A percentile compares a stretch with the other conserved stretches of the same genome.
phyloP scores from a whole-genome alignment of 2,888 invertebrate genomes.

The Acanthopleura granulata region DNA sequence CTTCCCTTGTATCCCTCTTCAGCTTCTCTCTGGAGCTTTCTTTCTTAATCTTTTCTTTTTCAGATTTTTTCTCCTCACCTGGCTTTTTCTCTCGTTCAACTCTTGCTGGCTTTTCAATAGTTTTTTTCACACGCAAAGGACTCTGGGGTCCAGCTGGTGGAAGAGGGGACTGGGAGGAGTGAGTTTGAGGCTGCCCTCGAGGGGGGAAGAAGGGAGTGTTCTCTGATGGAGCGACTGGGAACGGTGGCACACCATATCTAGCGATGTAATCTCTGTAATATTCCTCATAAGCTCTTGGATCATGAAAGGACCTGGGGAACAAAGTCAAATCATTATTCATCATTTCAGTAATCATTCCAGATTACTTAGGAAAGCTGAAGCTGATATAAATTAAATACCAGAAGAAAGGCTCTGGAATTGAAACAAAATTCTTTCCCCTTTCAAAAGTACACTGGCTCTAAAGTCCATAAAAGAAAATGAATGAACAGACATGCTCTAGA shows the following conservation, averaged over 20 bases:
- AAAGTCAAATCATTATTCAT: background rate
- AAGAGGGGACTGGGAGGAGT: background rate
- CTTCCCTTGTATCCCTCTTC: slow-evolving; percentile 58
- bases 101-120: slow-evolving; percentile 25
- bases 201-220: background rate
- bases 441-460: no score
- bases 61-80: slow-evolving; percentile 60
- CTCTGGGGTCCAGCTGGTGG: background rate
- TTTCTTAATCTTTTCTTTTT: slow-evolving; percentile 57
- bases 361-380: no score
- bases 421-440: no score
- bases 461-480: no score
- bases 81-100: slow-evolving; percentile 30
- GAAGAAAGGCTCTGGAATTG: no score
- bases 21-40: slow-evolving; percentile 68
- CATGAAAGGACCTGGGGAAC: slow-evolving; percentile 20
- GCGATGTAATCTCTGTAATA: slow-evolving; percentile 35
- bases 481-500: no score
- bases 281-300: slow-evolving; percentile 33
- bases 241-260: slow-evolving; percentile 32
- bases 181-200: no score
- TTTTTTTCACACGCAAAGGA: background rate
- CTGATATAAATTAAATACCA: no score
- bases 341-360: no score
- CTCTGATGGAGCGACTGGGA: slow-evolving; percentile 29